These are phyloP conservation scores for Apomyelois bistriatella DNA, from an alignment of 2,888 invertebrate genomes.

Conservation along the genomic window DNA sequence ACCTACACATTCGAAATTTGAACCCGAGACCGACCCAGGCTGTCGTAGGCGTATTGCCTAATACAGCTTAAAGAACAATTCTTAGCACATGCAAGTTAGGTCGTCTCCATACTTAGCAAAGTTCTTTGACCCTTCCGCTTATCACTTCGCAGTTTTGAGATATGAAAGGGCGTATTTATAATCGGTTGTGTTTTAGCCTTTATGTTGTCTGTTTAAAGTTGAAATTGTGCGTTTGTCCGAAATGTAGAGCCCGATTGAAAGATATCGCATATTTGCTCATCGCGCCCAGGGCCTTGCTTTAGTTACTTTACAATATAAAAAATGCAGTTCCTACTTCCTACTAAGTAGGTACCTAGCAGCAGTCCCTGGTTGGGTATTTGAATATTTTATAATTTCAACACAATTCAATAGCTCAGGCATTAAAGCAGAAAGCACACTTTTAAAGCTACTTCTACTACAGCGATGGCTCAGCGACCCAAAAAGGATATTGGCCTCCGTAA, in stretches of 20 bases:
- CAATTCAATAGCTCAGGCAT: too few relatives aligned
- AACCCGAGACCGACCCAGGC: slow-evolving; percentile 17
- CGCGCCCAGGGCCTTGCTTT: slow-evolving; percentile 7
- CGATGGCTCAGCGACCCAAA: too few relatives aligned
- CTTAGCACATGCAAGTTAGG: slow-evolving; percentile 21
- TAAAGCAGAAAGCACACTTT: too few relatives aligned
- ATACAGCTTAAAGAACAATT: neutral
- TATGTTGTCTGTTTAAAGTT: slow-evolving; percentile 26
- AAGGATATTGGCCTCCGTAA: too few relatives aligned
- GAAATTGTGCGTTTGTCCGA: slow-evolving; percentile 15
- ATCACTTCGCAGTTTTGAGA: slow-evolving; percentile 44
- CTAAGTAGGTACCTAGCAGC: neutral
- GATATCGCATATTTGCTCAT: slow-evolving; percentile 4
- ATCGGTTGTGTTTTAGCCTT: slow-evolving; percentile 22
- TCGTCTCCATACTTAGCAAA: slow-evolving; percentile 44
- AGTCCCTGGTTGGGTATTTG: neutral
- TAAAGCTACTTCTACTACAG: too few relatives aligned
- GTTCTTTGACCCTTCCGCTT: slow-evolving; percentile 74
- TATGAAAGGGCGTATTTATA: slow-evolving; percentile 41
- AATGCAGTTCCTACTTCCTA: neutral
- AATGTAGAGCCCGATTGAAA: slow-evolving; percentile 23
- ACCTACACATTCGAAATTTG: slow-evolving; percentile 24
- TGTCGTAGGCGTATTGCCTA: slow-evolving; percentile 4
- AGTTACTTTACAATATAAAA: neutral
- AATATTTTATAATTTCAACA: too few relatives aligned